Conservation (phyloP, 2,888 invertebrate species). For the Cremastinae sp. region DNA sequence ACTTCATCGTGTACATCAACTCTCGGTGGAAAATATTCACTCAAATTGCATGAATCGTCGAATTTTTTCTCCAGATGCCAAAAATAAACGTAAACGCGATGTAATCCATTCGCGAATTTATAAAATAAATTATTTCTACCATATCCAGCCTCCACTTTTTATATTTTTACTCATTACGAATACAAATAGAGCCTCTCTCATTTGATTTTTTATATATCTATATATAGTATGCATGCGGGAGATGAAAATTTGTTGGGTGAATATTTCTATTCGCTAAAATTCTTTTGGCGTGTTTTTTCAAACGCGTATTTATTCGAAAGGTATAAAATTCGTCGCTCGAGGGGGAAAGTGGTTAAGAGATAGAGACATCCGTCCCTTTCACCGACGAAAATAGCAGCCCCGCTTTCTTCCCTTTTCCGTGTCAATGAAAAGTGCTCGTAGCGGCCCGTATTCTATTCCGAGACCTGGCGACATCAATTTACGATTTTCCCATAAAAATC, state of each 20-base stretch:
- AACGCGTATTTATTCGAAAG: background rate
- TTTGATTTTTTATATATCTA: too few species aligned
- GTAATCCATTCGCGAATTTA: too few species aligned
- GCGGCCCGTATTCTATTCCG: constrained; percentile 14
- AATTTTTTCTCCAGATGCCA: too few species aligned
- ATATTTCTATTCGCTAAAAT: background rate
- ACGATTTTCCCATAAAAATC: constrained; percentile 47
- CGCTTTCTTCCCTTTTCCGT: background rate
- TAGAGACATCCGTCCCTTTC: background rate
- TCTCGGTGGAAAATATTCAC: too few species aligned
- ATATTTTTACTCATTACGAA: too few species aligned
- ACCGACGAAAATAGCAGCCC: constrained; percentile 9
- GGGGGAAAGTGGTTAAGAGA: too few species aligned
- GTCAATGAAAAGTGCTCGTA: constrained; percentile 25
- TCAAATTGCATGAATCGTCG: too few species aligned
- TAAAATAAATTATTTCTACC: too few species aligned
- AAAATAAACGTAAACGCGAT: too few species aligned
- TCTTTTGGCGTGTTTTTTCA: background rate
- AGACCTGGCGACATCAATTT: constrained; percentile 40
- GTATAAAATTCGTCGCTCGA: background rate
- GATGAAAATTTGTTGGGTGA: background rate
- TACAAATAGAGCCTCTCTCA: too few species aligned
- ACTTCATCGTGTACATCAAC: too few species aligned
- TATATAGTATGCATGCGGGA: background rate
- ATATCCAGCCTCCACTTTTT: too few species aligned